phyloP scores from a whole-genome alignment of 2,888 invertebrate genomes.

The Tenthredo distinguenda region DNA sequence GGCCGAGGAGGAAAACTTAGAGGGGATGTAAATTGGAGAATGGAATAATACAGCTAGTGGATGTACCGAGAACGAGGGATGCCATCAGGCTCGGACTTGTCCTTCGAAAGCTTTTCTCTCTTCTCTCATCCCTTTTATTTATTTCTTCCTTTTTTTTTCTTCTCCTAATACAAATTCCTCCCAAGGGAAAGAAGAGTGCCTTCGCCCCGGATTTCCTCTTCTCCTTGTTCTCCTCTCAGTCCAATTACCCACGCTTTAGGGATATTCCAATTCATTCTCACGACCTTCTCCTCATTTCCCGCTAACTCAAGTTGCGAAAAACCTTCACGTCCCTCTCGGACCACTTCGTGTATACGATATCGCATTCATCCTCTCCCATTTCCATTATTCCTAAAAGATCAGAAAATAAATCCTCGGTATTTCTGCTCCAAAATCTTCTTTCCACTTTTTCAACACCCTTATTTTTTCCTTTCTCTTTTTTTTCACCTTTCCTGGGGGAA shows the following conservation, averaged over 20 bases:
- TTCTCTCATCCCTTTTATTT: not conserved
- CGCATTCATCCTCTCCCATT: not conserved
- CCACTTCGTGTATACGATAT: not conserved
- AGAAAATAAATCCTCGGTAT: not conserved
- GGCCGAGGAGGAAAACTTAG: not conserved
- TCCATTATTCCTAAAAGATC: not conserved
- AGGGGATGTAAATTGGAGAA: not conserved
- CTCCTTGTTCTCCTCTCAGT: not conserved
- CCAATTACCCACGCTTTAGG: not conserved
- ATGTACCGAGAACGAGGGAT: not conserved
- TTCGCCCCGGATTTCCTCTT: not conserved
- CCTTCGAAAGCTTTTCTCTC: not conserved
- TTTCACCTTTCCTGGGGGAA: not conserved
- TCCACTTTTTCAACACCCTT: not conserved
- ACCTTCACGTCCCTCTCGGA: not conserved
- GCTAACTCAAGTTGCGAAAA: not conserved
- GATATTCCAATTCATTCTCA: not conserved
- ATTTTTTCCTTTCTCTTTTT: not conserved
- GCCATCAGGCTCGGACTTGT: slow-evolving; percentile 15
- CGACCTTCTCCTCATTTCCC: not conserved
- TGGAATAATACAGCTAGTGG: not conserved
- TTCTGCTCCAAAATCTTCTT: not conserved
- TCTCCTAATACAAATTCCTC: slow-evolving; percentile 27
- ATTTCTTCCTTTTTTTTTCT: not conserved
- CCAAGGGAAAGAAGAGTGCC: not conserved